A percentile compares a stretch with the other conserved stretches of the same genome.
These are phyloP conservation scores for Gonatopus flavifemur DNA, from an alignment of 1,140 invertebrate genomes.

Conservation along the genomic window DNA sequence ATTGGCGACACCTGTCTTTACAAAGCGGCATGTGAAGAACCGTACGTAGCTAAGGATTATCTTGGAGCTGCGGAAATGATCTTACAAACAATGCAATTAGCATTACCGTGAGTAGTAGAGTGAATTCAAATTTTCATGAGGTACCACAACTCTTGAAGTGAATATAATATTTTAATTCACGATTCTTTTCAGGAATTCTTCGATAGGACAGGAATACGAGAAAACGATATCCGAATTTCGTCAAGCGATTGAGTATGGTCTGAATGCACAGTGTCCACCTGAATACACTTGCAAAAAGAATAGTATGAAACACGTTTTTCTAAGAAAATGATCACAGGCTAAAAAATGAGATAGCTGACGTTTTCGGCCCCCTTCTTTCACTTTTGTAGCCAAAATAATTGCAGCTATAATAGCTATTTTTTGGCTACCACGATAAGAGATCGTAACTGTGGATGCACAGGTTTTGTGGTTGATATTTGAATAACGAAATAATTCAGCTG, in stretches of 20 bases:
- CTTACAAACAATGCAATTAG: conserved; percentile 68
- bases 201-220: conserved; percentile 45
- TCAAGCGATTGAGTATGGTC: conserved; percentile 52
- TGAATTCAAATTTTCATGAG: background rate
- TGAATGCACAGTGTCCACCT: conserved; percentile 43
- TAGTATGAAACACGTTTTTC: conserved; percentile 48
- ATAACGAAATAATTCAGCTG: no score
- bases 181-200: conserved; percentile 26
- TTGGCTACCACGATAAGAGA: no score
- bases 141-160: background rate
- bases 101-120: conserved; percentile 63
- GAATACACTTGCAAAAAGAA: conserved; percentile 54
- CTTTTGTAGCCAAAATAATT: no score
- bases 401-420: no score
- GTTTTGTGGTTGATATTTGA: no score
- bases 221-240: conserved; percentile 46
- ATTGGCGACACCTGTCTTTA: conserved; percentile 77
- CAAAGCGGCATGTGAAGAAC: conserved; percentile 73
- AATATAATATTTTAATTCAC: background rate
- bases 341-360: no score
- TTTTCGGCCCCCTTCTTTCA: no score
- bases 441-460: no score
- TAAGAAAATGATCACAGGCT: no score
- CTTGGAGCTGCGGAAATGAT: conserved; percentile 73
- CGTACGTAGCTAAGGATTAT: conserved; percentile 72